Conservation (phyloP, 53 echinoderm and acorn worm species). For the Echinometra lucunter region DNA sequence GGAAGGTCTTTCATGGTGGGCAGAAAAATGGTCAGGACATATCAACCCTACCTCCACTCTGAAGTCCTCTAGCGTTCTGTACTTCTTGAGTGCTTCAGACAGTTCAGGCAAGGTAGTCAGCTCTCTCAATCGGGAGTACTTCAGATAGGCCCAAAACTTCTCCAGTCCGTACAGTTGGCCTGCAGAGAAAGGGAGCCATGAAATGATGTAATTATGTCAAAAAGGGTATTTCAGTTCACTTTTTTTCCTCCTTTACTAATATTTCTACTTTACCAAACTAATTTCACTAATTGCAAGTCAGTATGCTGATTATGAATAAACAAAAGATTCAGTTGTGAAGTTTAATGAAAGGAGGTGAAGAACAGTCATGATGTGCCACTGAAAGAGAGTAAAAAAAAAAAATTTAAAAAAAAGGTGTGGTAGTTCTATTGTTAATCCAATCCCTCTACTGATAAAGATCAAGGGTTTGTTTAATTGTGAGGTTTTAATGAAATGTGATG, state of each 20-base stretch:
- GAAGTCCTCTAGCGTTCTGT: conserved; percentile 95
- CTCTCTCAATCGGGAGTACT: conserved; percentile 85
- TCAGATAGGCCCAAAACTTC: conserved; percentile 99
- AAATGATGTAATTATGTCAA: background rate
- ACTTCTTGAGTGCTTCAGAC: conserved; percentile 83
- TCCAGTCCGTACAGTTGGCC: conserved; percentile 98
- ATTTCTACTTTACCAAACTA: no score
- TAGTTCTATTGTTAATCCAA: no score
- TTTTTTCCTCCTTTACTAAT: background rate
- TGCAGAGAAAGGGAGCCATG: conserved; percentile 48
- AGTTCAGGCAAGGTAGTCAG: conserved; percentile 80
- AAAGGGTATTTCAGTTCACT: background rate
- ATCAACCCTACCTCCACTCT: conserved; percentile 83
- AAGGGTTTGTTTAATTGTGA: no score
- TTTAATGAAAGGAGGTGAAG: no score
- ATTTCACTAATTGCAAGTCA: no score
- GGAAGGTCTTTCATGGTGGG: background rate
- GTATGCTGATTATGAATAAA: no score
- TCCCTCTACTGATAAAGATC: no score
- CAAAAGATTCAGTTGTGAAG: no score
- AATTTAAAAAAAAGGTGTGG: no score
- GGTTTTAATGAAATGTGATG: no score
- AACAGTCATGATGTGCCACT: no score
- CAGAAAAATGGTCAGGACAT: background rate
- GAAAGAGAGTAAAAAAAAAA: no score